Conservation (phyloP, 2,888 invertebrate species). For the Arrhopalites spinosus region DNA sequence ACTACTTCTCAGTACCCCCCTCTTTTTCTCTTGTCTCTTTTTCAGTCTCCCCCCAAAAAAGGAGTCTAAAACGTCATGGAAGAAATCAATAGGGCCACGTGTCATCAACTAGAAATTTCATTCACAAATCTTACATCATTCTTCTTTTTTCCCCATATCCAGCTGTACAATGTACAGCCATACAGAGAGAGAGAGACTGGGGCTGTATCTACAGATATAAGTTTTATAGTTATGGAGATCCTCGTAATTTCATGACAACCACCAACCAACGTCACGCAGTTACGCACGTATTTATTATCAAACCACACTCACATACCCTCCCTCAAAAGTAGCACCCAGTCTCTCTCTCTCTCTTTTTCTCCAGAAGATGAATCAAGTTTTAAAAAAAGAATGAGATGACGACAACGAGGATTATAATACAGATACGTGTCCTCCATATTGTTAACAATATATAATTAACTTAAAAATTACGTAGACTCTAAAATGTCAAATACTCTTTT, state of each 20-base stretch:
- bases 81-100: constrained; percentile 42
- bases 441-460: too few species aligned
- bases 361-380: not conserved
- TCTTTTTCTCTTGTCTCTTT: not conserved
- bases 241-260: too few species aligned
- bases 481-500: too few species aligned
- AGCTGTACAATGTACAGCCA: too few species aligned
- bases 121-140: constrained; percentile 44
- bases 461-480: too few species aligned
- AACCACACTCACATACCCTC: too few species aligned
- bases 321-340: not conserved
- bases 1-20: not conserved
- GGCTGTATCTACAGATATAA: not conserved
- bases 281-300: too few species aligned
- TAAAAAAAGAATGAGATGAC: not conserved
- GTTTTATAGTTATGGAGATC: not conserved
- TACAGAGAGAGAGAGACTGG: not conserved
- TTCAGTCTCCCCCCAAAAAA: constrained; percentile 8
- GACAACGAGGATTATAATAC: too few species aligned
- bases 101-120: constrained; percentile 43
- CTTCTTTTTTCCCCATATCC: not conserved
- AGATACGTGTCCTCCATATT: too few species aligned
- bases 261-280: too few species aligned
- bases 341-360: not conserved
- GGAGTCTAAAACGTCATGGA: not conserved